Conservation (phyloP, 2,113 vertebrate genomes). For the Muntiacus reevesi region DNA sequence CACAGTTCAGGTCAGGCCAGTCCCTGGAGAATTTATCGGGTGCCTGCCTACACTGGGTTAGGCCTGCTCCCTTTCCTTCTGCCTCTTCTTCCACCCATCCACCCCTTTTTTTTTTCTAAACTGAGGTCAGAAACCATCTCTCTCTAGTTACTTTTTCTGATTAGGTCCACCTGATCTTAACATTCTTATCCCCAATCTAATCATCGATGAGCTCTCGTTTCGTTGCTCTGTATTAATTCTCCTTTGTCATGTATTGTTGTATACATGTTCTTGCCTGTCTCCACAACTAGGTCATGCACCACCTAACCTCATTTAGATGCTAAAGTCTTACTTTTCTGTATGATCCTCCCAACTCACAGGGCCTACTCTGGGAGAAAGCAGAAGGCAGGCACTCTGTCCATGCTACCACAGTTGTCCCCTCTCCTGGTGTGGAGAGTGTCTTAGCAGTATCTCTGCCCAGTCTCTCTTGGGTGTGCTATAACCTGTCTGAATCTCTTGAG, state of each 20-base stretch:
- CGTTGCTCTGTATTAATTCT: background rate
- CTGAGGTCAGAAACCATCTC: background rate
- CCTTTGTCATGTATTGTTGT: background rate
- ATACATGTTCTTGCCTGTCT: background rate
- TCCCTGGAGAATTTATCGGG: background rate
- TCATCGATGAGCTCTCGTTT: background rate
- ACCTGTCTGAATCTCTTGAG: background rate
- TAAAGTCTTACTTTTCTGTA: background rate
- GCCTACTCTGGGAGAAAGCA: background rate
- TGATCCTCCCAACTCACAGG: background rate
- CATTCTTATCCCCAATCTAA: background rate
- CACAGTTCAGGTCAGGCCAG: background rate
- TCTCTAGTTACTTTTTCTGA: background rate
- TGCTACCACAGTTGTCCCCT: rapidly evolving
- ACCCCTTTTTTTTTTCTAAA: background rate
- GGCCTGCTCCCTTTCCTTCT: background rate
- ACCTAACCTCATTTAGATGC: background rate
- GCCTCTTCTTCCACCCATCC: background rate
- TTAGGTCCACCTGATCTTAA: background rate
- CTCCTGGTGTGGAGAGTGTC: background rate
- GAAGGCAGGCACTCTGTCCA: background rate
- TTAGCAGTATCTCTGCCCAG: rapidly evolving
- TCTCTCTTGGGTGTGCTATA: background rate
- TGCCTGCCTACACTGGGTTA: no score
- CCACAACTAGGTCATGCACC: background rate